These are phyloP conservation scores for Hyposoter didymator DNA, from an alignment of 2,888 invertebrate species.

Conservation along the genomic window DNA sequence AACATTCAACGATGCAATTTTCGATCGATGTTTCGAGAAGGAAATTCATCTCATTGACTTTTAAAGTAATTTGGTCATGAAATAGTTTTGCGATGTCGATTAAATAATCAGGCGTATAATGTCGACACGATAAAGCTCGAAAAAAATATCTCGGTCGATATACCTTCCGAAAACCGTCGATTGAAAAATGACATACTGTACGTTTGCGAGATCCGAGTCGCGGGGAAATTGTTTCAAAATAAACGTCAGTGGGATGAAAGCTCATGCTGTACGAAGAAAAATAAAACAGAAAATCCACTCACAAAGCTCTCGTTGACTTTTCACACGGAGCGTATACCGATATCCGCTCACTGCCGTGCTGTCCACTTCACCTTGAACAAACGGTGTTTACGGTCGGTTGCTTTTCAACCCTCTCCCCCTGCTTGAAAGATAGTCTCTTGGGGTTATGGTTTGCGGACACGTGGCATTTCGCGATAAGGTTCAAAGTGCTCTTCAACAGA, in stretches of 20 bases:
- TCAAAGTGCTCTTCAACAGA: constrained; percentile 41
- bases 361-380: constrained; percentile 25
- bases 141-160: too few relatives aligned
- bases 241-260: background rate
- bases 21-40: too few relatives aligned
- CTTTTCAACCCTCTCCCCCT: constrained; percentile 32
- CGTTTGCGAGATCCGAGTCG: background rate
- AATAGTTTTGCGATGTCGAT: too few relatives aligned
- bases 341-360: constrained; percentile 23
- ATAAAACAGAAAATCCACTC: background rate
- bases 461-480: constrained; percentile 58
- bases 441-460: constrained; percentile 34
- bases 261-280: background rate
- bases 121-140: too few relatives aligned
- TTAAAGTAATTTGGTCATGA: too few relatives aligned
- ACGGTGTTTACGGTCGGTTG: constrained; percentile 34
- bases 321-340: background rate
- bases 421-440: constrained; percentile 1
- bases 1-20: too few relatives aligned
- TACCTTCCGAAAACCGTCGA: too few relatives aligned
- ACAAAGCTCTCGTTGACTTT: background rate
- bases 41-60: too few relatives aligned
- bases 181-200: background rate
- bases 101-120: too few relatives aligned
- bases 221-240: background rate